Evolutionary conservation across 2,797 vertebrate species (phyloP), one percentile per base, ranked within the genome.

Genomic region (Epinephelus awoara): DNA sequence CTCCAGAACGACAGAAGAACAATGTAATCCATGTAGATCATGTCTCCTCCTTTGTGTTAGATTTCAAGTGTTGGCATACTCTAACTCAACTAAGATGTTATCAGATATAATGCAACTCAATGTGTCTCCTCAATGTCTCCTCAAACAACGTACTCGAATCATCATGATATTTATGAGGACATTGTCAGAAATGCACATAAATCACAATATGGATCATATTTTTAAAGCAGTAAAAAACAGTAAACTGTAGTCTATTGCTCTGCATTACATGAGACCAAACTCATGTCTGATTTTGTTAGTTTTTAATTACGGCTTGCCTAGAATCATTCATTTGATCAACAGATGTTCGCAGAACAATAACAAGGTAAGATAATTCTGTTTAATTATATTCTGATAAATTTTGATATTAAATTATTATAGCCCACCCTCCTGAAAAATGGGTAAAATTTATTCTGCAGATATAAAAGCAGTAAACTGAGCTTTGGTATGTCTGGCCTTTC

Each of bases 1-100:
- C 84, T 88, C 63, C 85, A 84, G 17, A 6, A 23, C 76, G 49
- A 49, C 51, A 1, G 38, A 46, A 7, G 25, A 77, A 55, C 64
- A 79, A 78, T 58, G 78, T 40, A 10, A 64, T 23, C 56, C 65
- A 42, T 14, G 54, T 55, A 57, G 61, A 79, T 70, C 71, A 50
- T 47, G 64, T 77, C 73, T 63, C 0, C 47, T 64, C 13, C 19
- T 13, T 21, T 15, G 51, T 21, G 47, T 69, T 40, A 1, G 18
- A 46, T n/a, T 65, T 76, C 25, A 70, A 66, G 58, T 46, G 65
- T 4, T 54, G 54, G n/a, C 58, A 59, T 25, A 49, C 58, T 34
- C 65, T 27, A 67, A 23, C 13, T 55, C 27, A 29, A 29, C 27
- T 52, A 8, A 61, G 54, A 67, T 59, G 51, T 70, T 64, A 55